Base-by-base conservation (phyloP, 2,113 vertebrate genomes). In the Stigmatopora argus region DNA sequence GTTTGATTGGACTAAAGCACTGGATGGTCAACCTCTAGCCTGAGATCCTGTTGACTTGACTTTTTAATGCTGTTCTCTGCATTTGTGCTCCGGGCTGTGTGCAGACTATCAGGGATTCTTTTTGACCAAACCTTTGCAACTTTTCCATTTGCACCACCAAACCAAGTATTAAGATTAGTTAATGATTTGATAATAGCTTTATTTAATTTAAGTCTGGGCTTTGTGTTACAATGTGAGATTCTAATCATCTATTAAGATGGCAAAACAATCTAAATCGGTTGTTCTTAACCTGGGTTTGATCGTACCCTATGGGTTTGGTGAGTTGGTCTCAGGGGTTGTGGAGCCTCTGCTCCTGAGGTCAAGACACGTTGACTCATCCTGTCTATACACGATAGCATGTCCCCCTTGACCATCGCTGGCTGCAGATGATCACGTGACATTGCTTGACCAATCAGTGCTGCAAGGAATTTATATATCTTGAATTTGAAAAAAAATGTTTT, bases 1-100 rank as follows among this genome's bases (percentile, higher is more conserved):
- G 7, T 19, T 21, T 57, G 55, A 26, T 31, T 57, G 55, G 38
- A 70, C 58, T 9, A 11, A 70, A 35, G 51, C 62, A 34, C 58
- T 13, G 35, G 2, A 60, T 31, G 60, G n/a, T 19, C 49, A 6
- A 52, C 9, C 8, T 7, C 13, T 52, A 52, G 10, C 21, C 49
- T 52, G n/a, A 7, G 18, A 51, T 19, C 49, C 11, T 21, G 49
- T 51, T 51, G 8, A 52, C 26, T 31, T 21, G 48, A 51, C 13
- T 11, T 12, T 21, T 23, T 23, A 56, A 56, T 31, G 53, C 23
- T 31, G 53, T 56, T 56, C 53, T 31, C 53, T 31, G 12, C 26
- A 26, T 23, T 55, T 55, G 52, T 23, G 12, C 21, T 55, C 21
- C 21, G 21, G 3, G 8, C 19, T 23, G 8, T 11, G n/a, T 21